Percentiles rank a stretch among this genome's conserved stretches.
Evolutionary conservation across 2,888 invertebrate species (phyloP).

Genomic region (Nezara viridula): DNA sequence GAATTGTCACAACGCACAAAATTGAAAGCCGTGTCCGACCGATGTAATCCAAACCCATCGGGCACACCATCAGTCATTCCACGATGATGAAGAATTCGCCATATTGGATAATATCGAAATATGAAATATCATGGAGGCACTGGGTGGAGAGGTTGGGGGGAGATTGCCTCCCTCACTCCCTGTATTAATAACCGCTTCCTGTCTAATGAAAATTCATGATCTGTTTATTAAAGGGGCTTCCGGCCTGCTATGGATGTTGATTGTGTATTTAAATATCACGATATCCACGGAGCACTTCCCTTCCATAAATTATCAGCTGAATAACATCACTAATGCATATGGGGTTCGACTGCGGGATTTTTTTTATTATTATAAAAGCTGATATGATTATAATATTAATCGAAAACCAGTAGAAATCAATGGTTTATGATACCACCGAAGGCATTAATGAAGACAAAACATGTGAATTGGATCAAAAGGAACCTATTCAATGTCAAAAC

Average conservation of each 20-base stretch:
- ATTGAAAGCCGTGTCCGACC: not conserved
- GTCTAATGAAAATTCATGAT: constrained; percentile 42
- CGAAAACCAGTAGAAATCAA: too few relatives aligned
- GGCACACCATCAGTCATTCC: not conserved
- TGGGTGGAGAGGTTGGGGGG: not conserved
- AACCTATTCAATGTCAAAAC: too few relatives aligned
- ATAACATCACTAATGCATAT: not conserved
- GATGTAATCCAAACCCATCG: not conserved
- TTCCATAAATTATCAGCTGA: not conserved
- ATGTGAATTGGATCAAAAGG: too few relatives aligned
- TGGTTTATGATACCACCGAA: too few relatives aligned
- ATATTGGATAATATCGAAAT: not conserved
- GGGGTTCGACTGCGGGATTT: not conserved
- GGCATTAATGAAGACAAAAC: too few relatives aligned
- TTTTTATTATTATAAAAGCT: not conserved
- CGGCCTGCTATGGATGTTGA: not conserved
- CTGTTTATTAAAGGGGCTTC: constrained; percentile 35
- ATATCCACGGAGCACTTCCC: not conserved
- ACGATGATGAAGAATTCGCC: not conserved
- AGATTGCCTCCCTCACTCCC: not conserved
- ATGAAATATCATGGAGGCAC: constrained; percentile 2
- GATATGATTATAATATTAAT: too few relatives aligned
- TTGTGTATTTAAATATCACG: constrained; percentile 22
- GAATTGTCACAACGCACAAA: not conserved
- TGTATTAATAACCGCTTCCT: constrained; percentile 22